Percentiles rank a stretch among this genome's conserved stretches.
Conservation (phyloP, 2,797 vertebrate species). For the Enteromius radiatus region DNA sequence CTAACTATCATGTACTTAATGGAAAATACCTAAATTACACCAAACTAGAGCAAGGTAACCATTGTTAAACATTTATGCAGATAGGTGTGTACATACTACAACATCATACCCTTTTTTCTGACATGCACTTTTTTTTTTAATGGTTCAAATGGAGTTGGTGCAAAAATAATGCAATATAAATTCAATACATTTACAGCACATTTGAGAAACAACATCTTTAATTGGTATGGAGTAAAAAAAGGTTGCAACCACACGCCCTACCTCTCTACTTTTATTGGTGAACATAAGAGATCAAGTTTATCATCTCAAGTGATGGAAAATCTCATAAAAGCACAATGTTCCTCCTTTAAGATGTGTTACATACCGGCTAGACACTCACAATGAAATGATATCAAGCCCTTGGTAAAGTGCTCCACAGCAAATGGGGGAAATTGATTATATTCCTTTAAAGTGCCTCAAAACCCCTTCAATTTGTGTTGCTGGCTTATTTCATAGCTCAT, state of each 20-base stretch:
- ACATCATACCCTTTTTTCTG: not conserved
- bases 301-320: constrained; percentile 66
- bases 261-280: constrained; percentile 54
- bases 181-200: not conserved
- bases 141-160: not conserved
- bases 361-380: constrained; percentile 73
- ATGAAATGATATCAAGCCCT: constrained; percentile 81
- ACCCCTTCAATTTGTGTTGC: constrained; percentile 73
- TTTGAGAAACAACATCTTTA: not conserved
- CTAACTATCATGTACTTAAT: not conserved
- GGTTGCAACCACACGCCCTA: not conserved
- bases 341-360: constrained; percentile 75
- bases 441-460: constrained; percentile 66
- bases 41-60: not conserved
- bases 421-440: constrained; percentile 70
- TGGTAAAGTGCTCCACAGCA: constrained; percentile 76
- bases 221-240: constrained; percentile 5
- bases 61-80: not conserved
- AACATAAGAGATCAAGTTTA: constrained; percentile 63
- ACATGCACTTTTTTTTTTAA: not conserved
- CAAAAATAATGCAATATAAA: not conserved
- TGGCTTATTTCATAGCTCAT: constrained; percentile 28
- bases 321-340: constrained; percentile 74
- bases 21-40: not conserved
- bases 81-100: not conserved